phyloP scores from a whole-genome alignment of 2,888 invertebrate genomes.

The Xestia c-nigrum region DNA sequence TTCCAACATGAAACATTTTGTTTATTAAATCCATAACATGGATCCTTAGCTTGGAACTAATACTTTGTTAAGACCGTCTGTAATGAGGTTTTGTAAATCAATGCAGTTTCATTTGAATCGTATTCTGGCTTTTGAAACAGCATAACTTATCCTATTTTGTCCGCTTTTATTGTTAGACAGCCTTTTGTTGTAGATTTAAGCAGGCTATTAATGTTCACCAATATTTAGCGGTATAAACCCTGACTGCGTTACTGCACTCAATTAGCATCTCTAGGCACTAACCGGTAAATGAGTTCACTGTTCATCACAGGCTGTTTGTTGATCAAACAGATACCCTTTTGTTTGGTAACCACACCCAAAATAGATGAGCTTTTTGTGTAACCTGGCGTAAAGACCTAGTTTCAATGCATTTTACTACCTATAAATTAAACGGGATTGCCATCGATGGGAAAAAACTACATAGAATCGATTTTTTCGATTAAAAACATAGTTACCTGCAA shows the following conservation, averaged over 20 bases:
- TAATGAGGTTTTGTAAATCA: conserved; percentile 46
- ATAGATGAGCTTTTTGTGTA: conserved; percentile 52
- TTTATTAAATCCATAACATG: conserved; percentile 46
- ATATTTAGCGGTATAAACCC: conserved; percentile 14
- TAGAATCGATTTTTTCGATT: conserved; percentile 10
- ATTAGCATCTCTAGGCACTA: conserved; percentile 54
- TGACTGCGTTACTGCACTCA: conserved; percentile 18
- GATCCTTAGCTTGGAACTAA: conserved; percentile 18
- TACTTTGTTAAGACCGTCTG: conserved; percentile 22
- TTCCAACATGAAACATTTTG: conserved; percentile 41
- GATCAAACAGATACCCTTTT: conserved; percentile 58
- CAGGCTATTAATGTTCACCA: conserved; percentile 15
- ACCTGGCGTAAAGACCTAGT: conserved; percentile 44
- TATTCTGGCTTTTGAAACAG: conserved; percentile 6
- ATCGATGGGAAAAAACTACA: not conserved
- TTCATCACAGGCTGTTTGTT: conserved; percentile 56
- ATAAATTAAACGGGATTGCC: conserved; percentile 45
- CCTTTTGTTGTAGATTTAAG: conserved; percentile 10
- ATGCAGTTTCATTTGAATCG: conserved; percentile 24
- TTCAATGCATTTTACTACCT: conserved; percentile 47
- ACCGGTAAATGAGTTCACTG: conserved; percentile 58
- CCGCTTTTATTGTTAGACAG: conserved; percentile 7
- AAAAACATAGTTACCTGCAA: not conserved
- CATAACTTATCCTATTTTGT: conserved; percentile 9
- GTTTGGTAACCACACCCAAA: conserved; percentile 54